Evolutionary conservation across 2,113 vertebrate species (phyloP), one percentile per base, ranked within the genome.

Genomic region (Crypturellus undulatus): DNA sequence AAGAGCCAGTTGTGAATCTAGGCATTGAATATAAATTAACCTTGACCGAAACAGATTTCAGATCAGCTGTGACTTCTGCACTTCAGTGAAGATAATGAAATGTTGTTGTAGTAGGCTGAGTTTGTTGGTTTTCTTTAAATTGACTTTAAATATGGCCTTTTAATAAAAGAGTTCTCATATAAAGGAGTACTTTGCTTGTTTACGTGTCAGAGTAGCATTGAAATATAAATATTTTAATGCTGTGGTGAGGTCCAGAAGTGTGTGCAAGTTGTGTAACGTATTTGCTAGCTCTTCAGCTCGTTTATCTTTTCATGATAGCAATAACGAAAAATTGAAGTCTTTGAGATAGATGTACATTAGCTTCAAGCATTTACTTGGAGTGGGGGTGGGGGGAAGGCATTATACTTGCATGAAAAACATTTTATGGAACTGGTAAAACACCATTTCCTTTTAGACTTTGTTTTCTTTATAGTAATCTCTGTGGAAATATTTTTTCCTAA

Each of bases 221-320:
- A 77, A 63, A 63, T 38, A 13, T 32, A 51, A 45, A 67, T 64
- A 32, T n/a, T 85, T 24, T 25, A 79, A 72, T 79, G 84, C n/a
- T 11, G 25, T 0, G 0, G 0, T 67, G 49, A 51, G 19, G 26
- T 85, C 19, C 6, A 58, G 52, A 69, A 83, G 10, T 36, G 22
- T 43, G 64, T 30, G 22, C n/a, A 43, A 85, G 45, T 52, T 75
- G 26, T 59, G 6, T 71, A 87, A 81, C 30, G 10, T 8, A 21
- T 77, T 91, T 86, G 19, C n/a, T 42, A 32, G 59, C 32, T 49
- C 34, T 54, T 54, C 75, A 28, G 36, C 38, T 94, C 49, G 24
- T 64, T 87, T 94, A 26, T 79, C 49, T 25, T 85, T 81, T 83
- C 68, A 40, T 79, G 79, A 79, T 60, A 79, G 75, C 32, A 85